Base-by-base conservation (phyloP, 2,888 invertebrate genomes). In the Drosophila borealis region DNA sequence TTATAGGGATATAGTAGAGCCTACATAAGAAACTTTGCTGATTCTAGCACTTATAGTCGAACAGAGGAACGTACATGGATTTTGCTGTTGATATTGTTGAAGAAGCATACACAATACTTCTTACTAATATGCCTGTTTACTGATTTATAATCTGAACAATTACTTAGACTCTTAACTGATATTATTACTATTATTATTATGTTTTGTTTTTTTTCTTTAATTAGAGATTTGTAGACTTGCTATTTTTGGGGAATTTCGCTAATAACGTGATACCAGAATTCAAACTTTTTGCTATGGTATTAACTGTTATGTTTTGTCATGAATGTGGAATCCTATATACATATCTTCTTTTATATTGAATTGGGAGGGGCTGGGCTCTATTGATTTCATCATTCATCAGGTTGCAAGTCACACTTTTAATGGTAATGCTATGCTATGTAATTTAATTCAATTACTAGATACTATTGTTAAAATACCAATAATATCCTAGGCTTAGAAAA, bases 391-490 rank as follows among this genome's bases (percentile, higher is more conserved):
- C 70, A 70, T 70, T 53, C 70, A 51, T 63, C 14, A 55, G 68
- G 55, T 61, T 67, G 54, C 45, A 59, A 54, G 48, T 51, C 54
- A 41, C 34, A 57, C 41, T 59, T 41, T 55, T 9, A 17, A 59
- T 39, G 29, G 8, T 29, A 29, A 29, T 29, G 29, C 8, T 29
- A 59, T 50, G 45, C 49, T 55, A 74, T 39, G n/a, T 74, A 59
- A 56, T 53, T 51, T 19, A 63, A 63, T 69, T 70, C 37, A 56
- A 54, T 75, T 64, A 74, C 70, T 64, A 53, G 37, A 49, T 71
- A 74, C 44, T 64, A 45, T 55, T 71, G 5, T 78, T 68, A 74
- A 65, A 61, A 57, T 75, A 75, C 84, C 25, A 51, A 68, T 85
- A 79, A 56, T 71, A 67, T 54, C 57, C 63, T 73, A 78, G 65